Evolutionary conservation across 2,113 vertebrate species (phyloP), one percentile per base, ranked within the genome.

Genomic region (Actinemys pallida): DNA sequence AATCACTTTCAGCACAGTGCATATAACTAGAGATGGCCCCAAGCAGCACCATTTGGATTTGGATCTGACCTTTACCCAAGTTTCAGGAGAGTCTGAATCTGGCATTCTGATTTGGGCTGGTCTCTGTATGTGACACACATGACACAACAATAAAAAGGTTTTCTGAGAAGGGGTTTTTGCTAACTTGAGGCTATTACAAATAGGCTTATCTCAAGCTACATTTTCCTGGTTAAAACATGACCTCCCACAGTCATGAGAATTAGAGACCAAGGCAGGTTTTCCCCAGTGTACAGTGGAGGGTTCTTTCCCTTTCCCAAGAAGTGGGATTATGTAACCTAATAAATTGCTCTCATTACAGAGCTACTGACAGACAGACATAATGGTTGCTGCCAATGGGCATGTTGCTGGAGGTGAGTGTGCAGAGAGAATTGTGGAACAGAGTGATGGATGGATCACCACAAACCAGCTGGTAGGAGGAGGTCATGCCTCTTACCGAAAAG

Each of bases 341-440:
- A 98, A 98, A 98, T 97, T 95, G 97, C 93, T 97, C 98, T 98
- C 98, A 99, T 99, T 99, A 99, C 97, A 97, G 97, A 98, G 95
- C 84, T 98, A 98, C 92, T 99, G 98, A 99, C 98, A 99, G 99
- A 99, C 97, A 98, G 96, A 98, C 97, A 98, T 97, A 98, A 90
- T 98, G 95, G 96, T 85, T 97, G 95, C 96, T 98, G 98, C 98
- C 98, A 97, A 83, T 65, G 97, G 97, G 97, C 92, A 91, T 96
- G 96, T 93, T 89, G 88, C 78, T 97, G 94, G 98, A 98, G 97
- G 96, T 93, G 91, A 96, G 90, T 85, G 45, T 10, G 31, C 54
- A 39, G 76, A 97, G 69, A 86, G 87, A 76, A 92, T 89, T 52
- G 57, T 92, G 79, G 95, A 96, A 87, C 8, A 52, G 72, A 90